Percentiles rank a stretch among this genome's conserved stretches.
phyloP scores from a whole-genome alignment of 2,888 invertebrate species.

The Torymus auratus region DNA sequence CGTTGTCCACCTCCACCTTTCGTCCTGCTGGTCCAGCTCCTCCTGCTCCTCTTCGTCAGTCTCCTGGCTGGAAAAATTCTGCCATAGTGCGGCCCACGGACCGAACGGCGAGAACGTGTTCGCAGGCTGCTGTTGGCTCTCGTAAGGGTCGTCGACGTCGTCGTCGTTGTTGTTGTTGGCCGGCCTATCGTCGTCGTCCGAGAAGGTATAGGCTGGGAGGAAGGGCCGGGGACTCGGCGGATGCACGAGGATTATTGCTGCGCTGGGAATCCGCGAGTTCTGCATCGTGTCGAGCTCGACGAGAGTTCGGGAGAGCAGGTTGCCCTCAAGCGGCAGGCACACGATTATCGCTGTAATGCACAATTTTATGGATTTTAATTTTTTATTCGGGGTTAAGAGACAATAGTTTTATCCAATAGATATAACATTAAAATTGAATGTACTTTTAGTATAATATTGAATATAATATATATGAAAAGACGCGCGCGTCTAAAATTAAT shows the following conservation, averaged over 20 bases:
- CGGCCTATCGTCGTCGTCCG: not conserved
- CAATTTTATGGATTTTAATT: no score
- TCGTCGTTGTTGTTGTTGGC: not conserved
- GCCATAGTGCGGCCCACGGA: no score
- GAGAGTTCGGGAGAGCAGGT: conserved; percentile 61
- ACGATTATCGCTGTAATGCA: conserved; percentile 76
- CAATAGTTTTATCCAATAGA: no score
- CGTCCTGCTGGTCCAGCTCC: conserved; percentile 17
- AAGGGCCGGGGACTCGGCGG: conserved; percentile 33
- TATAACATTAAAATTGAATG: no score
- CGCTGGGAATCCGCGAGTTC: conserved; percentile 75
- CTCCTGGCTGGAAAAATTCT: not conserved
- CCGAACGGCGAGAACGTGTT: no score
- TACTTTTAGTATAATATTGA: no score
- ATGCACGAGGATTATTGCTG: conserved; percentile 76
- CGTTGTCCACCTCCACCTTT: not conserved
- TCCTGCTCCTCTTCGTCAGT: conserved; percentile 36
- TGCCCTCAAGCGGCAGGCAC: conserved; percentile 77
- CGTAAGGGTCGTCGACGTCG: conserved; percentile 29
- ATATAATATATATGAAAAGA: no score
- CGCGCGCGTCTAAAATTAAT: no score
- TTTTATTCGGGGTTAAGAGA: no score
- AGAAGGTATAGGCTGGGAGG: conserved; percentile 9
- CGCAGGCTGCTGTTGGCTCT: no score
- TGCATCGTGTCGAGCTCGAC: conserved; percentile 77